Percentiles rank a stretch among this genome's conserved stretches.
Evolutionary conservation across 2,797 vertebrate genomes (phyloP).

Genomic region (Hephaestus fuliginosus): DNA sequence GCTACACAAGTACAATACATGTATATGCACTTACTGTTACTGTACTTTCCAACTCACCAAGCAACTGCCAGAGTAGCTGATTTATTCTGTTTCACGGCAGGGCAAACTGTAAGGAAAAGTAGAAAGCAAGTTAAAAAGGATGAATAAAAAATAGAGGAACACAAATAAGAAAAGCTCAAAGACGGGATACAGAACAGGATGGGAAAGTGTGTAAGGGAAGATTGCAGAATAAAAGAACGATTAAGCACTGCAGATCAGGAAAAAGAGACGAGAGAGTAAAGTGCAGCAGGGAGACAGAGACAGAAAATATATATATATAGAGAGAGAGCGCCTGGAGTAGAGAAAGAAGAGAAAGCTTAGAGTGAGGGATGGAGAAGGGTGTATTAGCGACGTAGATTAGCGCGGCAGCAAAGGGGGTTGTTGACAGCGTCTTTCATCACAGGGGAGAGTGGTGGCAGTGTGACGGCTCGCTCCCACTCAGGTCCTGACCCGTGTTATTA

Average conservation of each 20-base stretch:
- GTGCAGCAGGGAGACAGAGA: conserved; percentile 13
- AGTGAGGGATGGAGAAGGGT: conserved; percentile 36
- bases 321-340: conserved; percentile 4
- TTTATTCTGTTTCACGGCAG: background rate
- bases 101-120: conserved; percentile 2
- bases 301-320: conserved; percentile 2
- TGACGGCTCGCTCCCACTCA: conserved; percentile 85
- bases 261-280: conserved; percentile 18
- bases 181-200: conserved; percentile 13
- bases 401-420: conserved; percentile 71
- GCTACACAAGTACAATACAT: background rate
- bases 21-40: background rate
- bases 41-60: background rate
- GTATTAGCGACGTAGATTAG: conserved; percentile 67
- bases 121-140: conserved; percentile 11
- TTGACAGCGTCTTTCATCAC: conserved; percentile 89
- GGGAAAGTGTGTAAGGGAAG: conserved; percentile 19
- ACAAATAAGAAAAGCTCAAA: conserved; percentile 11
- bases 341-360: conserved; percentile 23
- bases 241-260: conserved; percentile 42
- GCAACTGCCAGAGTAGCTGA: background rate
- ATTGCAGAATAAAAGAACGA: conserved; percentile 45
- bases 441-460: conserved; percentile 72
- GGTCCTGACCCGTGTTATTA: conserved; percentile 90
- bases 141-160: conserved; percentile 13